Percentiles rank a stretch among this genome's conserved stretches.
These are phyloP conservation scores for Diplodus sargus DNA, from an alignment of 2,797 vertebrate species.

Conservation along the genomic window DNA sequence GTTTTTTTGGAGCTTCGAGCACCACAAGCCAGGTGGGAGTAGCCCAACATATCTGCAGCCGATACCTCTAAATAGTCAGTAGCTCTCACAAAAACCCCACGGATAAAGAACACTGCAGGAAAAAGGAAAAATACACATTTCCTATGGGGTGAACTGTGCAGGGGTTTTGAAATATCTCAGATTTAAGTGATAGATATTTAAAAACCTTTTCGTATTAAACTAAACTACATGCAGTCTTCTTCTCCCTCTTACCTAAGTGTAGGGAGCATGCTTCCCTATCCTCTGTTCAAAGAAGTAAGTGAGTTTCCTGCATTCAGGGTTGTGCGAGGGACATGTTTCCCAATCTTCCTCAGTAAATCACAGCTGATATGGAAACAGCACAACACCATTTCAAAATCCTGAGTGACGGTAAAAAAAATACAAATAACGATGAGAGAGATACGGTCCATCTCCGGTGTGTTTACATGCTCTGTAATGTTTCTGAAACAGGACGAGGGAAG, in stretches of 20 bases:
- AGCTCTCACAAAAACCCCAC: too few species aligned
- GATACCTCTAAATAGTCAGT: too few species aligned
- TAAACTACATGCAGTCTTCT: neutral
- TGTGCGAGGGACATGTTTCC: conserved; percentile 9
- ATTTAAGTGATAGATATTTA: neutral
- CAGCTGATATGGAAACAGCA: conserved; percentile 36
- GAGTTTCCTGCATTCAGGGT: conserved; percentile 15
- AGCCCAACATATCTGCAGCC: too few species aligned
- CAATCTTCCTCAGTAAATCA: conserved; percentile 34
- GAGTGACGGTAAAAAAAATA: neutral
- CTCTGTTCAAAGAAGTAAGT: neutral
- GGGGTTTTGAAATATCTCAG: neutral
- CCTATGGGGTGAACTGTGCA: neutral
- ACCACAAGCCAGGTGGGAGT: too few species aligned
- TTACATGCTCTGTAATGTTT: conserved; percentile 39
- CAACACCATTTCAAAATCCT: conserved; percentile 18
- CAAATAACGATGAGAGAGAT: conserved; percentile 15
- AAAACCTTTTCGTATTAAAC: neutral
- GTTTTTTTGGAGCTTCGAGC: too few species aligned
- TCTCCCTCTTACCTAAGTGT: neutral
- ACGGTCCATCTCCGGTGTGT: conserved; percentile 13
- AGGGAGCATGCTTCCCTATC: neutral
- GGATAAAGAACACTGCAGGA: too few species aligned
- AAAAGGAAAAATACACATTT: too few species aligned
- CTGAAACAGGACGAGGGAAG: conserved; percentile 15